Evolutionary conservation across 2,113 vertebrate genomes (phyloP).

Genomic region (Petroica traversi): DNA sequence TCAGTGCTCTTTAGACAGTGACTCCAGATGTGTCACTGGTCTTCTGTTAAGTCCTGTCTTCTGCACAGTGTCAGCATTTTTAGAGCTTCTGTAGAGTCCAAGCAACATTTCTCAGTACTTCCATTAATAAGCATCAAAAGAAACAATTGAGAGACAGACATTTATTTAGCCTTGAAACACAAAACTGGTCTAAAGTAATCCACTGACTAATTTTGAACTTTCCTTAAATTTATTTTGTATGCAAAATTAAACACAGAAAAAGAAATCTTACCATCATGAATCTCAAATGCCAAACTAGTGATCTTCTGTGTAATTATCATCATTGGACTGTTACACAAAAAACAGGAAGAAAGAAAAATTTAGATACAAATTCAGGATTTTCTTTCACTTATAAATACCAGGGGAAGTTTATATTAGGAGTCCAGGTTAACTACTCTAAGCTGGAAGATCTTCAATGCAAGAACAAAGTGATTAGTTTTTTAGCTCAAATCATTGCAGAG

Average conservation of each 20-base stretch:
- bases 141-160: background rate
- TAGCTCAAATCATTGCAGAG: background rate
- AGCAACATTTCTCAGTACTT: background rate
- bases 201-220: background rate
- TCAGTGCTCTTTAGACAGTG: background rate
- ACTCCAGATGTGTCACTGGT: background rate
- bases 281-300: slow-evolving; percentile 94
- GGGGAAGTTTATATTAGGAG: background rate
- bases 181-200: background rate
- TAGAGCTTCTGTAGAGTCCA: background rate
- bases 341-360: background rate
- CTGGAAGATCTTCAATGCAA: background rate
- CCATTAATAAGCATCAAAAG: background rate
- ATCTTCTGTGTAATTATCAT: slow-evolving; percentile 99
- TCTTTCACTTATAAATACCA: background rate
- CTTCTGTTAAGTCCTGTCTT: background rate
- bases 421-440: background rate
- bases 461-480: background rate
- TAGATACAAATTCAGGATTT: background rate
- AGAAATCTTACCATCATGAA: slow-evolving; percentile 91
- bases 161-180: background rate
- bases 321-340: slow-evolving; percentile 84
- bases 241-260: background rate
- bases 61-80: background rate
- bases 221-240: background rate